Base-by-base conservation (phyloP, 2,888 invertebrate species). In the Barypeithes pellucidus region DNA sequence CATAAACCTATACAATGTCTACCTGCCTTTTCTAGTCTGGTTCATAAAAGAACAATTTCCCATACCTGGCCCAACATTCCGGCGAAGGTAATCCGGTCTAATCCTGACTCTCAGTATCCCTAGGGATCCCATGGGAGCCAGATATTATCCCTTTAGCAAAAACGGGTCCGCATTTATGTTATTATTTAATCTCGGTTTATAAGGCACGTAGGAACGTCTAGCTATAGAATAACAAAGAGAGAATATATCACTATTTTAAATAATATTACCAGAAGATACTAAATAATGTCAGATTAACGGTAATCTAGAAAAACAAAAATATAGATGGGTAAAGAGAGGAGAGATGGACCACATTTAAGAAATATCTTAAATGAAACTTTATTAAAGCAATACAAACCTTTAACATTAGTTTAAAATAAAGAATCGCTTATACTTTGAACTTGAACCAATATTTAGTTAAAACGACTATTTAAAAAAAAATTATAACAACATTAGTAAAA, bases 141-240 rank as follows among this genome's bases (percentile, higher is more conserved):
- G 50, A 65, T 50, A 52, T 65, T 36, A 63, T 33, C 65, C 65
- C 52, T 65, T 65, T 65, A 50, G 65, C 33, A 52, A 52, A 65
- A 52, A 52, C 52, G 50, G 65, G 24, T 39, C 12, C 20, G 20
- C 65, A 36, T 65, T 65, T 52, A 36, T 65, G 36, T 65, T 65
- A 65, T 52, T 52, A 65, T 65, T 65, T 65, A 65, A 65, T 65
- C 65, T 36, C 14, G 33, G n/a, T 54, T 41, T 36, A 54, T 29
- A 45, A 57, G 52, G 7, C 29, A 29, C 24, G 52, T 29, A 52
- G 9, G 22, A 50, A n/a, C 20, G 11, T 50, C 50, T 59, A 20
- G 41, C 18, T 39, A 18, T 59, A 59, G 18, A 59, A 59, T 8
- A 36, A 16, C n/a, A 12, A 41, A 3, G 41, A 41, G 9, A 39